Evolutionary conservation across 1,140 invertebrate species (phyloP).

Genomic region (Drosophila chauvacae): DNA sequence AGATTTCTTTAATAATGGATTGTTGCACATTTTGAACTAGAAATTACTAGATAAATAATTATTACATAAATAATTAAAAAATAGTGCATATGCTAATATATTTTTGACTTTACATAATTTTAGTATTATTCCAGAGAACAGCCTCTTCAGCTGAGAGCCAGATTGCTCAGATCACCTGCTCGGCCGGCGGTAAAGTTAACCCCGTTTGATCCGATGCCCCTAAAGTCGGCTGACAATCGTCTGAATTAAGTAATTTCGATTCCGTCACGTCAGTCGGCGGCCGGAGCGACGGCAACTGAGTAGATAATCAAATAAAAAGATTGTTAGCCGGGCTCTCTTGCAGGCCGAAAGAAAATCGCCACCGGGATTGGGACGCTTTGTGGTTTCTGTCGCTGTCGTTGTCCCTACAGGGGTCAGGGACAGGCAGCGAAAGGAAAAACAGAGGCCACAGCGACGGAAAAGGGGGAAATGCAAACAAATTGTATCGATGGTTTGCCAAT

Average conservation of each 20-base stretch:
- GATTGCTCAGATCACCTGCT: conserved; percentile 22
- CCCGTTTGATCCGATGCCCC: conserved; percentile 39
- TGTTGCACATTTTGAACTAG: background rate
- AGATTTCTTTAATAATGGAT: background rate
- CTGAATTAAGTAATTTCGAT: conserved; percentile 58
- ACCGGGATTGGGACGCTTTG: conserved; percentile 24
- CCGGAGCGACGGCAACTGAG: conserved; percentile 20
- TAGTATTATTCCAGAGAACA: background rate
- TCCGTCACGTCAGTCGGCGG: conserved; percentile 37
- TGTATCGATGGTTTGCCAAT: conserved; percentile 60
- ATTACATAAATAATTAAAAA: no score
- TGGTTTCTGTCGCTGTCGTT: conserved; percentile 5
- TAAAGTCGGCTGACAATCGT: conserved; percentile 33
- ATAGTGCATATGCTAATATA: background rate
- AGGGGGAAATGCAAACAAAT: conserved; percentile 39
- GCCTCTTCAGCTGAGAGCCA: no score
- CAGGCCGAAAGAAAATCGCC: conserved; percentile 45
- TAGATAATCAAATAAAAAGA: conserved; percentile 56
- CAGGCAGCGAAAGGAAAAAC: conserved; percentile 33
- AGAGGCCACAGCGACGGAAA: background rate
- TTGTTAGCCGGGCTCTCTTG: conserved; percentile 30
- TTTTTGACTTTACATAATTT: background rate
- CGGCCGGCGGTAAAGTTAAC: conserved; percentile 33
- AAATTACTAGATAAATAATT: background rate
- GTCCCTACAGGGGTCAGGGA: conserved; percentile 51